Evolutionary conservation across 2,113 vertebrate genomes (phyloP).

Genomic region (Oreochromis tanganicae): DNA sequence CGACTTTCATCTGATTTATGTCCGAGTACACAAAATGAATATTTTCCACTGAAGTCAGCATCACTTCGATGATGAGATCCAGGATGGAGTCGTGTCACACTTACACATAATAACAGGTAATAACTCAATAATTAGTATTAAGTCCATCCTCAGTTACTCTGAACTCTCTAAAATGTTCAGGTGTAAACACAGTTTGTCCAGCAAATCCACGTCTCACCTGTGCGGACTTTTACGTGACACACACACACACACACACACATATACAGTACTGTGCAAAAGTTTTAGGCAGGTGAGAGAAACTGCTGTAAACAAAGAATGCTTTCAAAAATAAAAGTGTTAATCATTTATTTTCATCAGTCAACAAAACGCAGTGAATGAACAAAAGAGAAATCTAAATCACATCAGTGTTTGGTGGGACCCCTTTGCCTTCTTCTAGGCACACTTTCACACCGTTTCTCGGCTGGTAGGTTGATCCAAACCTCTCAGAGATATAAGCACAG

Average conservation of each 20-base stretch:
- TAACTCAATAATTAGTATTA: not conserved
- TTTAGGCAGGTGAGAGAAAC: not conserved
- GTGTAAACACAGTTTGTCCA: not conserved
- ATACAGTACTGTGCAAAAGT: not conserved
- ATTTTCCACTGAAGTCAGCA: not conserved
- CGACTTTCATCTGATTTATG: not conserved
- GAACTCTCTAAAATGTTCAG: not conserved
- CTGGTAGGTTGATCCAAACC: not conserved
- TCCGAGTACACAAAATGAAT: not conserved
- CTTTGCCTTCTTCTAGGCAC: not conserved
- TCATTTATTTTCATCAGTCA: not conserved
- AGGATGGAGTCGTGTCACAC: not conserved
- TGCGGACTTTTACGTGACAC: not conserved
- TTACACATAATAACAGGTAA: not conserved
- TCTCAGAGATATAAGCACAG: not conserved
- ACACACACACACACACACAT: not conserved
- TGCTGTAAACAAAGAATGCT: not conserved
- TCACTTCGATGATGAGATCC: not conserved
- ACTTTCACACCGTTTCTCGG: rapidly evolving
- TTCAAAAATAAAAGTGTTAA: not conserved
- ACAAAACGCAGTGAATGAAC: not conserved
- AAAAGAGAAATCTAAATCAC: not conserved
- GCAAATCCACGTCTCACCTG: not conserved
- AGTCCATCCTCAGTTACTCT: not conserved
- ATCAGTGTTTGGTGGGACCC: not conserved